phyloP scores from a whole-genome alignment of 2,113 vertebrate genomes.

The Pseudopipra pipra region DNA sequence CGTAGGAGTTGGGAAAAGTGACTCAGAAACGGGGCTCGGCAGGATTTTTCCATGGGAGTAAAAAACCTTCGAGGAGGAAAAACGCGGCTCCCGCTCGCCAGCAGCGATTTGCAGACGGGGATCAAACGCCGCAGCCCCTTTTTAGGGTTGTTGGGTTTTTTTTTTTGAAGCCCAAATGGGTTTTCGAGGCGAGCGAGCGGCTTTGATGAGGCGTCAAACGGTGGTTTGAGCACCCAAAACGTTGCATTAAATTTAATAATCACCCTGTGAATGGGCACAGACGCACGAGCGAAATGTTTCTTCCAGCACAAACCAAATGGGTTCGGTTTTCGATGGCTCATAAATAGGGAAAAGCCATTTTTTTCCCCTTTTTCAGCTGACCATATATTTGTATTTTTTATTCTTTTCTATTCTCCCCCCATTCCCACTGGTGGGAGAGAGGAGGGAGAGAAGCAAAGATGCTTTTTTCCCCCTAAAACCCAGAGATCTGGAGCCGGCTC shows the following conservation, averaged over 20 bases:
- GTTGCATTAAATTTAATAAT: not conserved
- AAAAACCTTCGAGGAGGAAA: not conserved
- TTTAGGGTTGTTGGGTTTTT: not conserved
- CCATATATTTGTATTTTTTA: not conserved
- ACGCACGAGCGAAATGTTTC: accelerated
- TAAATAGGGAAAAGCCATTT: accelerated
- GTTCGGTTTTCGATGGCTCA: not conserved
- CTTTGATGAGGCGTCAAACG: not conserved
- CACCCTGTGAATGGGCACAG: accelerated
- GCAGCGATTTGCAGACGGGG: not conserved
- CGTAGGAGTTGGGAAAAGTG: not conserved
- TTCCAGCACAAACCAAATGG: accelerated
- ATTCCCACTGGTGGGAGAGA: not conserved
- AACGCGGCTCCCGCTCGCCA: accelerated
- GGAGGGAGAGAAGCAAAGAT: not conserved
- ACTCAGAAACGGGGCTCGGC: not conserved
- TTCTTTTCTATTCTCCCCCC: accelerated
- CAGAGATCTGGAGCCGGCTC: not conserved
- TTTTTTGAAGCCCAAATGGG: not conserved
- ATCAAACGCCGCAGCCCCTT: not conserved
- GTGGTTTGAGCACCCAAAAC: not conserved
- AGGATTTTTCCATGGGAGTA: conserved; percentile 5
- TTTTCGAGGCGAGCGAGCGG: not conserved
- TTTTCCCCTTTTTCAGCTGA: not conserved
- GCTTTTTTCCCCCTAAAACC: not conserved